Evolutionary conservation across 2,113 vertebrate genomes (phyloP), one percentile per base, ranked within the genome.

Genomic region (Vulpes lagopus): DNA sequence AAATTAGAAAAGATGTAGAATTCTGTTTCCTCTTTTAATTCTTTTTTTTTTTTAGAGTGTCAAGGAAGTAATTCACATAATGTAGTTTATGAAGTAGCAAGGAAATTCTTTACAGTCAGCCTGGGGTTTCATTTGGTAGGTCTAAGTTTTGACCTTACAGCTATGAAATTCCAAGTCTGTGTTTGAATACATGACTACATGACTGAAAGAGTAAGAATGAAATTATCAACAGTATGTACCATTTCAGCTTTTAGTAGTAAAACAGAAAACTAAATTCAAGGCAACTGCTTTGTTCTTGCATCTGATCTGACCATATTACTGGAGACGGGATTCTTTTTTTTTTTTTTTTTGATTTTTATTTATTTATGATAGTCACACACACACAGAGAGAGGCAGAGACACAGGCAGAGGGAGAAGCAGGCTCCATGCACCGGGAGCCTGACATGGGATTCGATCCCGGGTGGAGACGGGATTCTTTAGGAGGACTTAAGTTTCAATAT

Each of bases 231-330:
- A 93, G 67, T 87, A 83, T 22, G 6, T 53, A 67, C 14, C 59
- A 83, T 73, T 89, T 86, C 53, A 83, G 64, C 71, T 91, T 98
- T 98, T 98, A 98, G 97, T 98, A 93, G 67, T 67, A 88, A 96
- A 94, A 76, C 2, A 82, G 43, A 92, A 96, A 97, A 82, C 22
- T 59, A 88, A 90, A 90, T 12, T 65, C 43, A 89, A 51, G 78
- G 51, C 51, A 91, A 88, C 3, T 93, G 65, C 8, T 95, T 38
- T 90, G 11, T 81, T 97, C n/a, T 78, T 89, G 6, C 51, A 89
- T 79, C 32, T 89, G 73, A 82, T 73, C 27, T 76, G 67, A 96
- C n/a, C 16, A 43, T 23, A 62, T 27, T 35, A 57, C 11, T 51
- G 20, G 22, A 95, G 25, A 69, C 85, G 38, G 19, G 43, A 35